Evolutionary conservation across 2,113 vertebrate species (phyloP).

Genomic region (Manacus vitellinus): DNA sequence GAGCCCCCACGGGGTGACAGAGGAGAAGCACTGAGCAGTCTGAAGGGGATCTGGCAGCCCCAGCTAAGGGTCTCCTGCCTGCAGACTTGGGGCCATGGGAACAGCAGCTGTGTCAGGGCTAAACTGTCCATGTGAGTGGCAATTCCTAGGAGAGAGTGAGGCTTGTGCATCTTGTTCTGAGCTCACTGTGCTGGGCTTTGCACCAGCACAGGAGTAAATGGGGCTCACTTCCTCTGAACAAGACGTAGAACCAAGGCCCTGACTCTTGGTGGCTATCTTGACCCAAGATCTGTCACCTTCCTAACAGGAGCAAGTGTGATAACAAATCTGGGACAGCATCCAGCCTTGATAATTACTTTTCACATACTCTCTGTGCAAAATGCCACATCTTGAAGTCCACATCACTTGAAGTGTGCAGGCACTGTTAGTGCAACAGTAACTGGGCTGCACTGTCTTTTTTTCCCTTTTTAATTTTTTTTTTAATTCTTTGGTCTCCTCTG

Average conservation of each 20-base stretch:
- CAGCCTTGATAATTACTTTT: not conserved
- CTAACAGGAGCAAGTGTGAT: not conserved
- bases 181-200: not conserved
- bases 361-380: not conserved
- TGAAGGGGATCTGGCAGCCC: not conserved
- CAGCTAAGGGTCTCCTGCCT: not conserved
- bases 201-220: not conserved
- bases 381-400: not conserved
- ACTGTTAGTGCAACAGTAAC: not conserved
- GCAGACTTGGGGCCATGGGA: not conserved
- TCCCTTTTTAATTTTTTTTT: not conserved
- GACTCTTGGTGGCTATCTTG: not conserved
- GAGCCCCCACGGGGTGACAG: not conserved
- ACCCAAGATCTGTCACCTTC: not conserved
- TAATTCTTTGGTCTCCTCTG: not conserved
- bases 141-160: not conserved
- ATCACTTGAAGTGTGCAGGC: not conserved
- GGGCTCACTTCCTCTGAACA: not conserved
- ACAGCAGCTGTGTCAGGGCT: not conserved
- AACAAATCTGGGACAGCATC: not conserved
- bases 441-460: not conserved
- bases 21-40: not conserved
- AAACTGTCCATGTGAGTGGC: not conserved
- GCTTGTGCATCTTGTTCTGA: not conserved
- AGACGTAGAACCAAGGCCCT: not conserved